Base-by-base conservation (phyloP, 2,113 vertebrate species). In the Pteronura brasiliensis region DNA sequence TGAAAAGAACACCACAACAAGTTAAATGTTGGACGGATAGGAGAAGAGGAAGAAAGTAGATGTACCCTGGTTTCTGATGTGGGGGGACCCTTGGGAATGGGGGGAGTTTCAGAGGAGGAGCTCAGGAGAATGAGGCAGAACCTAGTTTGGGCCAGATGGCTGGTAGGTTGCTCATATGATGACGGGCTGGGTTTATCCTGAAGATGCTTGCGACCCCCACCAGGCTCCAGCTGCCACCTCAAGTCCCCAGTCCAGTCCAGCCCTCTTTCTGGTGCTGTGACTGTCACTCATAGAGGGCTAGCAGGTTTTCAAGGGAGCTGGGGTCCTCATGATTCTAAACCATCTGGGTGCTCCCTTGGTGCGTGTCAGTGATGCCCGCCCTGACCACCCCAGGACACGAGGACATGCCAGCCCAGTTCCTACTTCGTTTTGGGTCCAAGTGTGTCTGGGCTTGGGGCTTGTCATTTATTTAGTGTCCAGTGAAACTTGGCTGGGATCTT, bases 291-390 rank as follows among this genome's bases (percentile, higher is more conserved):
- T 47, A 77, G 49, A 65, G 21, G 55, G 21, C 1, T 47, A 52
- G 27, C 34, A 14, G 84, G 49, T 61, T 42, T 57, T 79, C 39
- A 85, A 42, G 47, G 83, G 65, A 52, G 20, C 71, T n/a, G 36
- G 76, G 34, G 25, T 74, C n/a, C 74, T 96, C 4, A 67, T 71
- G n/a, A 49, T n/a, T 82, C 72, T 44, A 7, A 88, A 2, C 36
- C 4, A 7, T 10, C 21, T 31, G n/a, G 15, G 13, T 31, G 18
- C 12, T 21, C 14, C 27, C 69, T 57, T 59, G 39, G 27, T 10
- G 5, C 7, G 1, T 15, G 23, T 47, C 2, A 36, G 5, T 4
- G 9, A 9, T 7, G 36, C 2, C 44, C 6, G 20, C 7, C 52
- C 13, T 72, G 67, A 52, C n/a, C 57, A 39, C n/a, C 34, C 59